Percentiles rank a stretch among this genome's conserved stretches.
These are phyloP conservation scores for Cabera pusaria DNA, from an alignment of 2,888 invertebrate species.

Conservation along the genomic window DNA sequence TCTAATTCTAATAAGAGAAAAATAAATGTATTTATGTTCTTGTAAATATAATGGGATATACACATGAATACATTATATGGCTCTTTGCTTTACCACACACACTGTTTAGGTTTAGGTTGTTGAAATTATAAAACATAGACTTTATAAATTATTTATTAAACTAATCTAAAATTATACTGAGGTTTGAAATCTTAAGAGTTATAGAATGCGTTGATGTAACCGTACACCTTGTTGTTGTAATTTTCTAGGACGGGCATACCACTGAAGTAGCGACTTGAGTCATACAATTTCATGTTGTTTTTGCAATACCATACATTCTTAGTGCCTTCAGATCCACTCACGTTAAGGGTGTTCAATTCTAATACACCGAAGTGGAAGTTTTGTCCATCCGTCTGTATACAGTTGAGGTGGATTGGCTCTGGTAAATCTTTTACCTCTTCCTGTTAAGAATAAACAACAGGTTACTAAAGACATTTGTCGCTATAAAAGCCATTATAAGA, in stretches of 20 bases:
- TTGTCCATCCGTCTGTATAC: conserved; percentile 91
- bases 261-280: conserved; percentile 84
- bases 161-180: conserved; percentile 39
- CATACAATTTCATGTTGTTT: conserved; percentile 85
- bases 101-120: conserved; percentile 15
- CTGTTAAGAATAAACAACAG: conserved; percentile 56
- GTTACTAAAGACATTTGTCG: too few species aligned
- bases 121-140: conserved; percentile 34
- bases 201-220: conserved; percentile 91
- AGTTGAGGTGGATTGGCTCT: conserved; percentile 91
- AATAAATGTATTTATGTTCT: conserved; percentile 80
- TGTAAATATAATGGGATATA: conserved; percentile 81
- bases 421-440: conserved; percentile 85
- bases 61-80: conserved; percentile 75
- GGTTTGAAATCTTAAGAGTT: conserved; percentile 74
- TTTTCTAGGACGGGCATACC: conserved; percentile 87
- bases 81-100: conserved; percentile 34
- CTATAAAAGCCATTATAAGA: too few species aligned
- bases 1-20: conserved; percentile 56
- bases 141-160: conserved; percentile 40
- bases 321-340: conserved; percentile 79
- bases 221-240: conserved; percentile 91
- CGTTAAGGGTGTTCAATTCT: conserved; percentile 91
- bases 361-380: conserved; percentile 91
- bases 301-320: conserved; percentile 93